These are phyloP conservation scores for Anoplolepis gracilipes DNA, from an alignment of 1,140 invertebrate genomes.

Conservation along the genomic window DNA sequence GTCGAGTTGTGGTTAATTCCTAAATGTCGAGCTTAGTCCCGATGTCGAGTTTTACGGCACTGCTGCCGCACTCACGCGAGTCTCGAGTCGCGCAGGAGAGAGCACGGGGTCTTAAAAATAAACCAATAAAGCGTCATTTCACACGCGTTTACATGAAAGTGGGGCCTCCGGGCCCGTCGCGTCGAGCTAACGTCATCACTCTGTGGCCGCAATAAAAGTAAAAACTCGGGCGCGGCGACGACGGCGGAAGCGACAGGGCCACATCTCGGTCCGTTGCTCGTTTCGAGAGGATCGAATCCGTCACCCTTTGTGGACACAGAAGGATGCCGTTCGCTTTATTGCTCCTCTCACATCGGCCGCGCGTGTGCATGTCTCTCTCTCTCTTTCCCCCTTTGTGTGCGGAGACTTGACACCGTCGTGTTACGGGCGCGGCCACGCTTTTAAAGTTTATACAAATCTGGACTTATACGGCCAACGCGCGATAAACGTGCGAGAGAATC, in stretches of 20 bases:
- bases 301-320: constrained; percentile 74
- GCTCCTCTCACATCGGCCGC: constrained; percentile 43
- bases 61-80: constrained; percentile 16
- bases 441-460: constrained; percentile 59
- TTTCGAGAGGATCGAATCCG: constrained; percentile 66
- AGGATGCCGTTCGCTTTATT: constrained; percentile 66
- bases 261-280: constrained; percentile 45
- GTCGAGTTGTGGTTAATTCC: constrained; percentile 62
- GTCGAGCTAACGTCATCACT: background rate
- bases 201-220: constrained; percentile 68
- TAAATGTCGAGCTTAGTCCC: constrained; percentile 61
- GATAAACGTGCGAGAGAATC: constrained; percentile 26
- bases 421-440: constrained; percentile 53
- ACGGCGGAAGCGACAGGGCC: constrained; percentile 30
- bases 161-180: background rate
- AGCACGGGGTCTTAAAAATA: constrained; percentile 67
- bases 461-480: constrained; percentile 10
- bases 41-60: constrained; percentile 53
- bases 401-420: constrained; percentile 41
- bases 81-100: background rate
- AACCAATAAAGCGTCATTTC: constrained; percentile 75
- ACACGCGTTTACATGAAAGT: constrained; percentile 71
- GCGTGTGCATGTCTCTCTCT: background rate
- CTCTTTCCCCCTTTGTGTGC: background rate
- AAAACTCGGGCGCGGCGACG: constrained; percentile 41